Evolutionary conservation across 2,888 invertebrate species (phyloP), one percentile per base, ranked within the genome.

Genomic region (Hydriomena furcata): DNA sequence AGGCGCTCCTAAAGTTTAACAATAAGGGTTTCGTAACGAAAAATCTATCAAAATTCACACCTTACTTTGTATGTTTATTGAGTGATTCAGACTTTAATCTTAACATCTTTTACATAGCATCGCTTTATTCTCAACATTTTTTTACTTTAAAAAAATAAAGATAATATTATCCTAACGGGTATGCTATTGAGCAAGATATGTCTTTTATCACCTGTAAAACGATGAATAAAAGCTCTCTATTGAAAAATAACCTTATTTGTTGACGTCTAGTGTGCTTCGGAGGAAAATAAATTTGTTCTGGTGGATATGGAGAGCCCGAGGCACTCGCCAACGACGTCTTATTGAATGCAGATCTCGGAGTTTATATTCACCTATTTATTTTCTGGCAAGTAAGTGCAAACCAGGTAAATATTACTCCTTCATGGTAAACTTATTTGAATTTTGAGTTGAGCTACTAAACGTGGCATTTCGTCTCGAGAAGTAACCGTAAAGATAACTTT

Each of bases 231-330:
- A 70, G 68, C 66, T 69, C 67, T 77, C 73, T 76, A 81, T 83
- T 82, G 84, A 84, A 85, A 84, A 84, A 85, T 86, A 84, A 79
- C 79, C 78, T 84, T 86, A 84, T 87, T 87, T 87, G 84, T 87
- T 87, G 86, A 85, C 84, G 81, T 86, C 85, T 85, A 79, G 81
- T 82, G 68, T 71, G 76, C 79, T 84, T 73, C 74, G 74, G 81
- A 79, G 83, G 66, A 78, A 84, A 84, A 88, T 87, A 87, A 85
- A 88, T 86, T 82, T 82, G 76, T 69, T 80, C 77, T 69, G 66
- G 69, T 76, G 76, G 76, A 79, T 83, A 80, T 78, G 73, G 73
- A 71, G 73, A 75, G 77, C 77, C 72, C 71, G 69, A 66, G 74
- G 75, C 73, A 78, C 69, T 72, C 75, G 71, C 79, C 74, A 72